phyloP scores from a whole-genome alignment of 1,140 invertebrate genomes.

The Spodoptera frugiperda region DNA sequence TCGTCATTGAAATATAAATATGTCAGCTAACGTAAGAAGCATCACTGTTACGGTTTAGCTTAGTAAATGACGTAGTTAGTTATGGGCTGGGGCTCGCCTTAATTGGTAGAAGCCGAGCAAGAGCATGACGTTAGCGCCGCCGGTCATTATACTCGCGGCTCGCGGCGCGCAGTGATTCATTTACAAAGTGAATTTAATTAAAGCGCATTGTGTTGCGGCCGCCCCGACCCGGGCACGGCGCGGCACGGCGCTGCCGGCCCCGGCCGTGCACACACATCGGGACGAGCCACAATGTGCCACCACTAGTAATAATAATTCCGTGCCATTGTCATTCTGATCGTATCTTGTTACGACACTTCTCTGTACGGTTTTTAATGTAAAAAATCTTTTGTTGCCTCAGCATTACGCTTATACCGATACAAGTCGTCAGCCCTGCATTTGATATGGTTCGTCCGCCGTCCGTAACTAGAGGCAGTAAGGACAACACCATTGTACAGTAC shows the following conservation, averaged over 20 bases:
- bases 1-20: too few relatives aligned
- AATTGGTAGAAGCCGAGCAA: conserved; percentile 1
- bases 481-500: too few relatives aligned
- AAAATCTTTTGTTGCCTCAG: conserved; percentile 6
- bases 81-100: conserved; percentile 6
- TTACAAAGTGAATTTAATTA: conserved; percentile 2
- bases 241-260: too few relatives aligned
- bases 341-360: conserved; percentile 3
- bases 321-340: conserved; percentile 20
- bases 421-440: not conserved
- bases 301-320: conserved; percentile 15
- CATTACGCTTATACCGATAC: not conserved
- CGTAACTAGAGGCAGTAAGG: too few relatives aligned
- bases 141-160: not conserved
- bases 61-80: conserved; percentile 1
- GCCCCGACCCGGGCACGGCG: too few relatives aligned
- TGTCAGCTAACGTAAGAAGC: too few relatives aligned
- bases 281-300: not conserved
- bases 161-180: not conserved
- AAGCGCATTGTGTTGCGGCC: conserved; percentile 3
- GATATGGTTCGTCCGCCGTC: not conserved
- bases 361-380: not conserved
- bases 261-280: conserved; percentile 1
- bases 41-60: too few relatives aligned
- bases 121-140: not conserved